Base-by-base conservation (phyloP, 64 coral and sea anemone genomes). In the Porites australiensis region DNA sequence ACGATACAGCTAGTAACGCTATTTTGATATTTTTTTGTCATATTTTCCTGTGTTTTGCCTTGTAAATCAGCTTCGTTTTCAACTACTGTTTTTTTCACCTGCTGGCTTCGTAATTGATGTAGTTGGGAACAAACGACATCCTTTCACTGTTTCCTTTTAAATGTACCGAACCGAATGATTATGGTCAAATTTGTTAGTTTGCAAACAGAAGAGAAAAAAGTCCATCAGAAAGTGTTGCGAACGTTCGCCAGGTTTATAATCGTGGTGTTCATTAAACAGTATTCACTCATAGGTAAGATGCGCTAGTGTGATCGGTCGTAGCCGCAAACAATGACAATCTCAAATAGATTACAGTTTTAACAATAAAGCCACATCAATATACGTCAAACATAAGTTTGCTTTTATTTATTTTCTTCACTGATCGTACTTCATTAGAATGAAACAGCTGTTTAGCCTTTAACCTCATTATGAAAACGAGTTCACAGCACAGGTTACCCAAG, bases 281-380 rank as follows among this genome's bases (percentile, higher is more conserved):
- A 78, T 78, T 78, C 75, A 78, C 69, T 19, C 69, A 10, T 46
- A 12, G 59, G 44, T 37, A 14, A 68, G 50, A 44, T 13, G 3
- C 16, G 15, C 13, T 49, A 20, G 63, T 84, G 63, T 69, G 43
- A 50, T 69, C 62, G 46, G 8, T 69, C 81, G 16, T 7, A 50
- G 81, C 80, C 63, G 48, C 61, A 84, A 84, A 84, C 81, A 84
- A 84, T 69, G 11, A 18, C 61, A 46, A 61, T 84, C 60, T 84
- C 81, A 84, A 84, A 84, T 68, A 69, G 81, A 84, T 84, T 67
- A 84, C 51, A 22, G 81, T 20, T 48, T 50, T 64, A 69, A 84
- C 81, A 84, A 84, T 84, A 63, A 84, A 84, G 81, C 69, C 81
- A 84, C 62, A 67, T 68, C 81, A 84, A 69, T 51, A 84, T 84